These are phyloP conservation scores for Drosophila sp. DNA, from an alignment of 1,140 invertebrate species.

Conservation along the genomic window DNA sequence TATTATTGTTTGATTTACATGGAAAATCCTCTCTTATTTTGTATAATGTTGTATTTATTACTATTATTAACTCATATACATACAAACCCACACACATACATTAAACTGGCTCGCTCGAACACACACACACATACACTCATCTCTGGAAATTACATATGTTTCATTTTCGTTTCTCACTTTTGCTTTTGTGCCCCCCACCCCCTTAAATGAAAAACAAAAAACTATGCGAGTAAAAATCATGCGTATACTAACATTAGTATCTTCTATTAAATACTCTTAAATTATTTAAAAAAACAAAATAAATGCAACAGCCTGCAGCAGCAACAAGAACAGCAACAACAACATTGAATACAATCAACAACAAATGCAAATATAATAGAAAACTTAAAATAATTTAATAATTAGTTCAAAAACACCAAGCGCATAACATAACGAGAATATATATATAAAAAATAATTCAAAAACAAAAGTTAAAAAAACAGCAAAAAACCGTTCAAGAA, in stretches of 20 bases:
- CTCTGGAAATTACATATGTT: background rate
- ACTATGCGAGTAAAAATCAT: conserved; percentile 40
- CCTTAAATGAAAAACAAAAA: conserved; percentile 30
- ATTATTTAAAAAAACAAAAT: conserved; percentile 62
- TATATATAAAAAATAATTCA: conserved; percentile 42
- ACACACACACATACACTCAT: conserved; percentile 22
- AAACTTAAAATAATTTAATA: conserved; percentile 50
- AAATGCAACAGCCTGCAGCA: conserved; percentile 39
- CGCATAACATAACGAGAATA: conserved; percentile 30
- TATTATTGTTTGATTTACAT: conserved; percentile 10
- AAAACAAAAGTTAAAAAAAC: conserved; percentile 31
- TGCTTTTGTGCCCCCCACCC: background rate
- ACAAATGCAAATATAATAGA: conserved; percentile 43
- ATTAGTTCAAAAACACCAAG: conserved; percentile 49
- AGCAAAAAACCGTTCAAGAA: conserved; percentile 31
- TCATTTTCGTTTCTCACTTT: conserved; percentile 7
- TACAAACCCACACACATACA: conserved; percentile 18
- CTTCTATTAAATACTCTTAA: conserved; percentile 77
- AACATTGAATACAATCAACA: conserved; percentile 51
- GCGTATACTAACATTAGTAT: conserved; percentile 75
- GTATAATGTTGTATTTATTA: conserved; percentile 77
- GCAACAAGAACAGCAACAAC: conserved; percentile 14
- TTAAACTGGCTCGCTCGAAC: conserved; percentile 17
- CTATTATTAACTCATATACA: conserved; percentile 56
- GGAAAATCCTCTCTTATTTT: conserved; percentile 66